These are phyloP conservation scores for Charadrius vociferus DNA, from an alignment of 2,113 vertebrate species.

Conservation along the genomic window DNA sequence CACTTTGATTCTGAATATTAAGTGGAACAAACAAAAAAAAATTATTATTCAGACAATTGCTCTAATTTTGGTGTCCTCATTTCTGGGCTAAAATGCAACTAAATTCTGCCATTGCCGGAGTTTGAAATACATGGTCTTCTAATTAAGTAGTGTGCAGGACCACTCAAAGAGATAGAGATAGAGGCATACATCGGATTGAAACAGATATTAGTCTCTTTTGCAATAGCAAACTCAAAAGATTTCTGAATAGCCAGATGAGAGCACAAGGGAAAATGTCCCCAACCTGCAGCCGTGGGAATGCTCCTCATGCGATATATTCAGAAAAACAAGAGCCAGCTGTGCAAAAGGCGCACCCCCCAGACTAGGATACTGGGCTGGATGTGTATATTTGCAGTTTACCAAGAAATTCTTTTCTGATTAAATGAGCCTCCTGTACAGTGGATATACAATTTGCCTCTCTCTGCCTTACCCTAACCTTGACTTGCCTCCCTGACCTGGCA, in stretches of 20 bases:
- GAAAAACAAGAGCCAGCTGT: not conserved
- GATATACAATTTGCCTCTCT: not conserved
- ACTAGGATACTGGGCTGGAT: not conserved
- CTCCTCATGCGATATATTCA: not conserved
- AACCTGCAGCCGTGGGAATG: not conserved
- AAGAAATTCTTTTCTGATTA: not conserved
- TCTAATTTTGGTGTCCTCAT: conserved; percentile 54
- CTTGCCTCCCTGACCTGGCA: not conserved
- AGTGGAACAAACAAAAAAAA: conserved; percentile 48
- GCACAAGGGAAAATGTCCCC: not conserved
- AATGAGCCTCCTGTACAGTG: not conserved
- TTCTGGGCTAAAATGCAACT: conserved; percentile 54
- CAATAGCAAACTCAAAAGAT: not conserved
- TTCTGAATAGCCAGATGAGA: not conserved
- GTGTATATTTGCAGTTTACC: not conserved
- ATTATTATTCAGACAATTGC: conserved; percentile 46
- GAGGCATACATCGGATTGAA: not conserved
- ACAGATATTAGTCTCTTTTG: not conserved
- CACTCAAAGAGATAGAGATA: not conserved
- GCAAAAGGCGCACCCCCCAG: not conserved
- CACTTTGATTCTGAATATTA: conserved; percentile 53
- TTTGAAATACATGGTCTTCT: not conserved
- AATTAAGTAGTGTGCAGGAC: not conserved
- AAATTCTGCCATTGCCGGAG: not conserved
- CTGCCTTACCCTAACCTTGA: not conserved